A percentile compares a stretch with the other conserved stretches of the same genome.
Evolutionary conservation across 2,797 vertebrate species (phyloP).

Genomic region (Parambassis ranga): DNA sequence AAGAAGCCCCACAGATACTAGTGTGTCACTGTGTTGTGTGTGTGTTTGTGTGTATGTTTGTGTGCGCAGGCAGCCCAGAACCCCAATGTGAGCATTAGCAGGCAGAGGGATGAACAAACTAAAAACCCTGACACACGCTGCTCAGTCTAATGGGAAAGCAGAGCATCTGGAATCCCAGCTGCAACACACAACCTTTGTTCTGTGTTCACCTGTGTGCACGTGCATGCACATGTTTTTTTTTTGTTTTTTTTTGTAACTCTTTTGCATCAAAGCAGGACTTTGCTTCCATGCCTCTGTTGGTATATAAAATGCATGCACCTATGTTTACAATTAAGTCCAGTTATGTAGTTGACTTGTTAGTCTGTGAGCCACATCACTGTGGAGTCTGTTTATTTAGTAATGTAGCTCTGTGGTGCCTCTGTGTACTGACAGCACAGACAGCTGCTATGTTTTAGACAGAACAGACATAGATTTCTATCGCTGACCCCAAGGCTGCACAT

Average conservation of each 20-base stretch:
- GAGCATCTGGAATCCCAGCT: slow-evolving; percentile 46
- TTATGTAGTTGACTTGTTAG: slow-evolving; percentile 25
- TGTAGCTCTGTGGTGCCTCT: slow-evolving; percentile 54
- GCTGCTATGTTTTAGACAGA: slow-evolving; percentile 69
- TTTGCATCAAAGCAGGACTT: neutral
- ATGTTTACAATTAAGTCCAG: slow-evolving; percentile 6
- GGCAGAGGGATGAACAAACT: slow-evolving; percentile 50
- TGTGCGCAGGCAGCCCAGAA: slow-evolving; percentile 28
- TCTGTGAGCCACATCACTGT: slow-evolving; percentile 36
- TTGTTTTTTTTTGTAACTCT: neutral
- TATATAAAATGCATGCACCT: neutral
- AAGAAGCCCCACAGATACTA: slow-evolving; percentile 47
- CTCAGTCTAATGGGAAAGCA: slow-evolving; percentile 51
- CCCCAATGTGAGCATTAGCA: slow-evolving; percentile 56
- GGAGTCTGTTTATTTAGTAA: slow-evolving; percentile 52
- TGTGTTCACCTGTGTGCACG: neutral
- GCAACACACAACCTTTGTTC: slow-evolving; percentile 41
- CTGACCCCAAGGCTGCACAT: slow-evolving; percentile 68
- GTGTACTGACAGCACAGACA: slow-evolving; percentile 50
- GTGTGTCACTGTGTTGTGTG: slow-evolving; percentile 32
- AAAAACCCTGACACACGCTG: slow-evolving; percentile 64
- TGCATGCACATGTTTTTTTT: neutral
- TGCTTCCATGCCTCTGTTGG: neutral
- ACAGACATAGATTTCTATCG: slow-evolving; percentile 72
- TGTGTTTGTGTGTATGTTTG: slow-evolving; percentile 5